Evolutionary conservation across 2,113 vertebrate genomes (phyloP), one percentile per base, ranked within the genome.

Genomic region (Cebidichthys violaceus): DNA sequence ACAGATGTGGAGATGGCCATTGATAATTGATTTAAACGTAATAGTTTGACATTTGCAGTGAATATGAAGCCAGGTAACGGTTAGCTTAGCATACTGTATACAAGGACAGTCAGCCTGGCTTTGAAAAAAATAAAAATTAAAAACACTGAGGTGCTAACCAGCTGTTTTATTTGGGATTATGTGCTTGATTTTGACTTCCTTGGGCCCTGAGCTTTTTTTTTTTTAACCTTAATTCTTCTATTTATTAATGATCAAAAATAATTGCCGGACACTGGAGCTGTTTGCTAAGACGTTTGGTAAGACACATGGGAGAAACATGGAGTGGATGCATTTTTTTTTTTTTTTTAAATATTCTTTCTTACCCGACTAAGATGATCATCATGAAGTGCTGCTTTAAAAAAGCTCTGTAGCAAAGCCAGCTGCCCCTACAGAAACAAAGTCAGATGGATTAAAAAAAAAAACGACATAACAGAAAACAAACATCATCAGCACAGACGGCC

Each of bases 281-380:
- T 37, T 17, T 14, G n/a, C n/a, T n/a, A n/a, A n/a, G n/a, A n/a
- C 24, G 6, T 71, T 83, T 31, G 6, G 18, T 9, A 11, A 17
- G 24, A 59, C 24, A 2, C 31, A 15, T 1, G 39, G 1, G 31
- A 39, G 15, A 61, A 62, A 0, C 54, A 3, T 18, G 37, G 2
- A 0, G 22, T 9, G 7, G 52, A 37, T 15, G 43, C 15, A 52
- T 20, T 0, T n/a, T n/a, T n/a, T n/a, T n/a, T n/a, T n/a, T n/a
- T n/a, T n/a, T n/a, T n/a, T 4, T 11, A 59, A 24, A 29, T 47
- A 0, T 29, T 69, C 29, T 13, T 39, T 89, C 96, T 97, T 81
- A 99, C 98, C 96, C 95, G 96, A 91, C 93, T 96, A 60, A 99
- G 95, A 50, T 93, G 90, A 4, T 98, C 97, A 0, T 99, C 97